A percentile compares a stretch with the other conserved stretches of the same genome.
Evolutionary conservation across 1,140 invertebrate species (phyloP).

Genomic region (Trichonephila clavata): DNA sequence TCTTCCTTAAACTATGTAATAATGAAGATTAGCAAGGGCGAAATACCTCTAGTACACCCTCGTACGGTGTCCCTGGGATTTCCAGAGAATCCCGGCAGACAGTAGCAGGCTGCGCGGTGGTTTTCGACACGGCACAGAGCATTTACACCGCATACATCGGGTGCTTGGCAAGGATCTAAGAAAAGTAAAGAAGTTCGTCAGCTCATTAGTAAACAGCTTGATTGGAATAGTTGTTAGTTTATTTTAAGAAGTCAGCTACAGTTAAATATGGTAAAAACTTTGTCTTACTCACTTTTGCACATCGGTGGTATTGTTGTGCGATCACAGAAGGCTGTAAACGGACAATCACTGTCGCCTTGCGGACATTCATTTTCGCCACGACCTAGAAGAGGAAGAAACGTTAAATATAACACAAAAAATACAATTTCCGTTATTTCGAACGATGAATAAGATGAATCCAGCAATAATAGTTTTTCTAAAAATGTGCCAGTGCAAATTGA

Average conservation of each 20-base stretch:
- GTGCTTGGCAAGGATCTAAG: conserved; percentile 81
- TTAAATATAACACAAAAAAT: not conserved
- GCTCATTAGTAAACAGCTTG: too few relatives aligned
- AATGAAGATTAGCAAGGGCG: not conserved
- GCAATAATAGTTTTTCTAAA: too few relatives aligned
- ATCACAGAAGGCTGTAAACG: conserved; percentile 78
- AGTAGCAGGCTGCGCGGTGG: conserved; percentile 81
- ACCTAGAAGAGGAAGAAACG: conserved; percentile 53
- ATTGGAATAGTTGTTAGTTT: too few relatives aligned
- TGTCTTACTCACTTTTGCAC: conserved; percentile 77
- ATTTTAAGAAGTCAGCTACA: not conserved
- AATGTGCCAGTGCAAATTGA: too few relatives aligned
- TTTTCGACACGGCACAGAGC: conserved; percentile 85
- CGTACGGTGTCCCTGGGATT: conserved; percentile 78
- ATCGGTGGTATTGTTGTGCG: conserved; percentile 76
- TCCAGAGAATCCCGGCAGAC: conserved; percentile 79
- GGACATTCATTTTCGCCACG: conserved; percentile 79
- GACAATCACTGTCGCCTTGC: conserved; percentile 78
- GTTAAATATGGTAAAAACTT: not conserved
- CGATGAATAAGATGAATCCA: too few relatives aligned
- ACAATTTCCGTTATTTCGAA: not conserved
- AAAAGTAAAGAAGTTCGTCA: not conserved
- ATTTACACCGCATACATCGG: conserved; percentile 77
- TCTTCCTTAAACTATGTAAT: not conserved
- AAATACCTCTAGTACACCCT: conserved; percentile 75